Percentiles rank a stretch among this genome's conserved stretches.
Evolutionary conservation across 2,888 invertebrate species (phyloP).

Genomic region (Stenotaenia linearis): DNA sequence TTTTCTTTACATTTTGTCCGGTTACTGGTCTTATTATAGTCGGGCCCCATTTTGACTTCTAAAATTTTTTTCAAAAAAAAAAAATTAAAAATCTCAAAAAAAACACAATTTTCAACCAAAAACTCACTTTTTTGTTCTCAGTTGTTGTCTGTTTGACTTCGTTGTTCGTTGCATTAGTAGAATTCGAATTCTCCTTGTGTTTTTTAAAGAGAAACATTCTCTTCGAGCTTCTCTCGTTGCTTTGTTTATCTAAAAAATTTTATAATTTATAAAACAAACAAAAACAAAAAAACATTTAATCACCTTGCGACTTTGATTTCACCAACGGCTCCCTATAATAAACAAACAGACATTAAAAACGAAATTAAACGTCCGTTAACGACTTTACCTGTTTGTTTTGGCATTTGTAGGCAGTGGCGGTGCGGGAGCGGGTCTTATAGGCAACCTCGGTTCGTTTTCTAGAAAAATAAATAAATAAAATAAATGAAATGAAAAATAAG

Average conservation of each 20-base stretch:
- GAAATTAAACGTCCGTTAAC: no score
- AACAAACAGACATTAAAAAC: no score
- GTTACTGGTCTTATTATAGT: neutral
- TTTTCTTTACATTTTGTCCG: neutral
- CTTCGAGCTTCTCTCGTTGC: neutral
- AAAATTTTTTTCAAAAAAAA: neutral
- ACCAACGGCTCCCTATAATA: neutral
- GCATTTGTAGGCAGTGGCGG: neutral
- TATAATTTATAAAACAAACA: no score
- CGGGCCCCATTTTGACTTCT: neutral
- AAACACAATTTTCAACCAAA: neutral
- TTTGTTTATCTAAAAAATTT: neutral
- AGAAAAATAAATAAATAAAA: no score
- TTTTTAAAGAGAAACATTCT: neutral
- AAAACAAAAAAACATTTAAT: no score
- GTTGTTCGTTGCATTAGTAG: neutral
- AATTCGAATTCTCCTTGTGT: neutral
- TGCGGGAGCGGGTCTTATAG: neutral
- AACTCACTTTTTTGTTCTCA: neutral
- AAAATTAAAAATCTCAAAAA: neutral
- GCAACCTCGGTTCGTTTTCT: neutral
- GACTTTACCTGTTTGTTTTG: neutral
- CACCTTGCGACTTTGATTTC: neutral
- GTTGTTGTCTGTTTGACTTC: neutral
- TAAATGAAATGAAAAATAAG: no score